A percentile compares a stretch with the other conserved stretches of the same genome.
phyloP scores from a whole-genome alignment of 2,888 invertebrate genomes.

The Ennomos fuscantarius region DNA sequence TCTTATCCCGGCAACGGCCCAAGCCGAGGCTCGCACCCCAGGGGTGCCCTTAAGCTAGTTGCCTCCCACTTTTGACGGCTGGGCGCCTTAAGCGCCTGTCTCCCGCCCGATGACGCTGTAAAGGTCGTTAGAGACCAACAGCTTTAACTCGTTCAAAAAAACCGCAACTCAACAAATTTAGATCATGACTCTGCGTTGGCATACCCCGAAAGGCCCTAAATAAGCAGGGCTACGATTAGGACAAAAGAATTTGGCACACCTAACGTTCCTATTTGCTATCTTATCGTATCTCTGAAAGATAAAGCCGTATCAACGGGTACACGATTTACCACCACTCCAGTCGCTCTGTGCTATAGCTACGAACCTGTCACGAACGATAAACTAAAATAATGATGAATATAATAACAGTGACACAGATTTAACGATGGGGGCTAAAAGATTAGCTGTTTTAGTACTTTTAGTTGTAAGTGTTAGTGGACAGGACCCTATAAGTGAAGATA shows the following conservation, averaged over 20 bases:
- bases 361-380: constrained; percentile 67
- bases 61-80: too few relatives aligned
- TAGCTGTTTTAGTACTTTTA: constrained; percentile 64
- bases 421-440: constrained; percentile 73
- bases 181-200: constrained; percentile 29
- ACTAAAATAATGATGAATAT: constrained; percentile 65
- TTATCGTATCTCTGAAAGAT: constrained; percentile 78
- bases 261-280: constrained; percentile 81
- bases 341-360: constrained; percentile 65
- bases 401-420: constrained; percentile 46
- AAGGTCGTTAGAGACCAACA: too few relatives aligned
- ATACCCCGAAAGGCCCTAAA: constrained; percentile 41
- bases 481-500: constrained; percentile 59
- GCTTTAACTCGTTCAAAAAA: too few relatives aligned
- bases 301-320: constrained; percentile 75
- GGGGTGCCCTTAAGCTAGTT: too few relatives aligned
- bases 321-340: constrained; percentile 65
- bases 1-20: too few relatives aligned
- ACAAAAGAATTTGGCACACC: constrained; percentile 84
- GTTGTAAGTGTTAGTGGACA: constrained; percentile 73
- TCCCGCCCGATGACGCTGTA: too few relatives aligned
- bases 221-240: constrained; percentile 67
- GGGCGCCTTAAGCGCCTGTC: too few relatives aligned
- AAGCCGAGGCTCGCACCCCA: too few relatives aligned
- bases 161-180: constrained; percentile 13